phyloP scores from a whole-genome alignment of 2,797 vertebrate genomes.

The Hylomyscus alleni region DNA sequence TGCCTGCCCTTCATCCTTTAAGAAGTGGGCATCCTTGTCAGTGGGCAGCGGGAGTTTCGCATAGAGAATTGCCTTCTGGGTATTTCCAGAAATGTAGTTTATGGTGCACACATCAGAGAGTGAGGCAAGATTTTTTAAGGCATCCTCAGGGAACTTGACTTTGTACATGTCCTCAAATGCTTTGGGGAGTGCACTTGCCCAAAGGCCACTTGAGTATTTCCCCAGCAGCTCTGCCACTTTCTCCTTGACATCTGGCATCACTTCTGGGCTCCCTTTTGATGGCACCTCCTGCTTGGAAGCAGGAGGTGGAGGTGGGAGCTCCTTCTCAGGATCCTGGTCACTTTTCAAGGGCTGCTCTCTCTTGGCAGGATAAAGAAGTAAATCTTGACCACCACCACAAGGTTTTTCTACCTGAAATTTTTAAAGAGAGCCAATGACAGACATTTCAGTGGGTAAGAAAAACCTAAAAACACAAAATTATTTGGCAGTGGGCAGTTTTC shows the following conservation, averaged over 20 bases:
- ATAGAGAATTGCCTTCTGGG: constrained; percentile 95
- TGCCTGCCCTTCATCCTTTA: constrained; percentile 83
- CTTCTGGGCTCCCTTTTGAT: constrained; percentile 72
- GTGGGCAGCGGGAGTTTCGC: constrained; percentile 87
- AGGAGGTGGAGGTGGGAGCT: constrained; percentile 70
- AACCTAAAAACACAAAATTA: constrained; percentile 47
- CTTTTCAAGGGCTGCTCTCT: constrained; percentile 81
- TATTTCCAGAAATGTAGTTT: constrained; percentile 91
- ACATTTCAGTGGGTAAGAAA: constrained; percentile 53
- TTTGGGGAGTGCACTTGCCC: constrained; percentile 95
- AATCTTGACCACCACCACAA: constrained; percentile 87
- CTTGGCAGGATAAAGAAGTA: constrained; percentile 92
- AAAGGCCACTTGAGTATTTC: constrained; percentile 94
- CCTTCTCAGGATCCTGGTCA: constrained; percentile 81
- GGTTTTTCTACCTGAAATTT: constrained; percentile 89
- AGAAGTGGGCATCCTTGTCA: constrained; percentile 86
- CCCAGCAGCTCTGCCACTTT: constrained; percentile 92
- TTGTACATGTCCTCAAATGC: constrained; percentile 94
- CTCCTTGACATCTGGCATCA: constrained; percentile 87
- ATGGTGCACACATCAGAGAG: constrained; percentile 92
- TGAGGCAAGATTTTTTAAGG: constrained; percentile 91
- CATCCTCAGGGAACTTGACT: constrained; percentile 91
- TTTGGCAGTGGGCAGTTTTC: constrained; percentile 53
- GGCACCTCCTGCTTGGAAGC: constrained; percentile 70
- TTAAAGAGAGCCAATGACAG: constrained; percentile 73